A percentile compares a stretch with the other conserved stretches of the same genome.
These are phyloP conservation scores for Chiroxiphia lanceolata DNA, from an alignment of 2,797 vertebrate genomes.

Conservation along the genomic window DNA sequence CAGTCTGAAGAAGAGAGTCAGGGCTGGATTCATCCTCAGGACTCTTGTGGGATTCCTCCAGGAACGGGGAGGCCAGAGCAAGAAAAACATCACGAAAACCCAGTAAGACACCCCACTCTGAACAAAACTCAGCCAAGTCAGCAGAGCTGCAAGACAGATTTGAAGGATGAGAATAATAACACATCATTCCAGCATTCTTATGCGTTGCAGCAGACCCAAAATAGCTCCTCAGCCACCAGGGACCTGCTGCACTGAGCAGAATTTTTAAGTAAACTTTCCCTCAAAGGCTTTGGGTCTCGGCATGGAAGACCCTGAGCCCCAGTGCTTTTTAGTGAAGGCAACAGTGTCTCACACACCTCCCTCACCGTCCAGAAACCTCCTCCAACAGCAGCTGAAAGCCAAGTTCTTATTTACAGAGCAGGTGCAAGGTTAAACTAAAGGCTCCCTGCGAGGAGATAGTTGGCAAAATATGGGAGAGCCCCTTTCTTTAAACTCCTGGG, in stretches of 20 bases:
- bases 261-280: neutral
- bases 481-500: accelerated
- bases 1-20: neutral
- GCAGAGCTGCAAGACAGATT: neutral
- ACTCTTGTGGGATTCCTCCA: accelerated
- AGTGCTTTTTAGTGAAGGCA: neutral
- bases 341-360: accelerated
- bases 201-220: neutral
- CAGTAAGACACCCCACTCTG: neutral
- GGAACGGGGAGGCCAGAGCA: neutral
- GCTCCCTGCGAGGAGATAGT: accelerated
- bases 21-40: neutral
- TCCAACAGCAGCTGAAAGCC: neutral
- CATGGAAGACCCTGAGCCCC: accelerated
- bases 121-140: neutral
- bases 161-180: neutral
- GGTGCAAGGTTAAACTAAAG: accelerated
- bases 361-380: neutral
- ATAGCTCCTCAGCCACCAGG: neutral
- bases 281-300: neutral
- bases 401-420: neutral
- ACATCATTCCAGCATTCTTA: neutral
- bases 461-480: neutral
- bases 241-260: neutral
- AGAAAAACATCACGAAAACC: neutral